Base-by-base conservation (phyloP, 2,797 vertebrate genomes). In the Zenarchopterus dispar region DNA sequence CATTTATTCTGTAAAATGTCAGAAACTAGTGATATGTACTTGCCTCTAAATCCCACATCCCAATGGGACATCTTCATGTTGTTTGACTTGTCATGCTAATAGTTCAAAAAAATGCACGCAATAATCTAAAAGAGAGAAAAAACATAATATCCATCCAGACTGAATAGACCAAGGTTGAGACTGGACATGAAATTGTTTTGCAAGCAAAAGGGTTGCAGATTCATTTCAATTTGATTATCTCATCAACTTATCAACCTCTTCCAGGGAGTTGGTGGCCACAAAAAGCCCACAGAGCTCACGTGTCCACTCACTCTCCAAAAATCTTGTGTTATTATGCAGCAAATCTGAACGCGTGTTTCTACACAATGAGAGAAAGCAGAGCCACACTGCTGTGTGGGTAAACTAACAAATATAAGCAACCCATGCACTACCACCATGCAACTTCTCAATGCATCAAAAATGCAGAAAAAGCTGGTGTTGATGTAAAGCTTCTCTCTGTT, bases 401-500 rank as follows among this genome's bases (percentile, higher is more conserved):
- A 84, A 76, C 59, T 70, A 71, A 71, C 79, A 83, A 75, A 84
- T 56, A 81, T 53, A 73, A 67, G 72, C 67, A 78, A 59, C 64
- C 65, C 62, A 82, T 41, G 80, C 73, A 58, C 69, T 75, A 59
- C 77, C 75, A 53, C 75, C 73, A 69, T 55, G 66, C 51, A 62
- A 61, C 69, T 67, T 62, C 70, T 78, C 76, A 65, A 39, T 53
- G 62, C 79, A 81, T 81, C 77, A 88, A 62, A 81, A 59, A 71
- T 62, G 77, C 56, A 77, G 60, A 56, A 57, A 80, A 65, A 50
- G 57, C 86, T 70, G 81, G 60, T 75, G 78, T 78, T 56, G 80
- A 78, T 75, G 74, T 73, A 54, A 59, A 28, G 83, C 86, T 80
- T 86, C 88, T 61, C 77, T 77, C 61, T 66, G 56, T 68, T 86